Evolutionary conservation across 2,113 vertebrate species (phyloP).

Genomic region (Malurus alboscapulatus): DNA sequence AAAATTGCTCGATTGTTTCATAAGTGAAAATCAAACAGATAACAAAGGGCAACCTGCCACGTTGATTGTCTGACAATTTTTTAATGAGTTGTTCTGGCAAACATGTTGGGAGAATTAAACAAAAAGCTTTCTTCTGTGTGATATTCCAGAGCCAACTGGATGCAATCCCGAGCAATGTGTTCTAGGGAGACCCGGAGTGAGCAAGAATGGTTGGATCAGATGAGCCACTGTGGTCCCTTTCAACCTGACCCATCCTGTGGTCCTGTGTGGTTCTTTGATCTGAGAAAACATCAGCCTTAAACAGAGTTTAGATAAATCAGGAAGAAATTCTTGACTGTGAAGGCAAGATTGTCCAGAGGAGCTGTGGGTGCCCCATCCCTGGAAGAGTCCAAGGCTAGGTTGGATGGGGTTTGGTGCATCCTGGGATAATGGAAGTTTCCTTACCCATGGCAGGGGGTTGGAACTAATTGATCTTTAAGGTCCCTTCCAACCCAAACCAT

Average conservation of each 20-base stretch:
- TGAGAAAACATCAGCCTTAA: not conserved
- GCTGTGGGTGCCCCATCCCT: rapidly evolving
- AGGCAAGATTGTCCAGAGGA: rapidly evolving
- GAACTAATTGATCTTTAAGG: not conserved
- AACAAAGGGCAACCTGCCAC: not conserved
- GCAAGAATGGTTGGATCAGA: not conserved
- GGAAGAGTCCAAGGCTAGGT: not conserved
- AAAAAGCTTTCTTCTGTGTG: not conserved
- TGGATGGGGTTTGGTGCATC: not conserved
- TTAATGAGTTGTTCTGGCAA: not conserved
- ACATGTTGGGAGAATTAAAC: not conserved
- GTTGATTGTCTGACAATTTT: not conserved
- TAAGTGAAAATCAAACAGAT: not conserved
- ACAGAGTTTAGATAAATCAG: not conserved
- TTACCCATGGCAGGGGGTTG: rapidly evolving
- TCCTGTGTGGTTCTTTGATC: not conserved
- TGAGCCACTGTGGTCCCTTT: not conserved
- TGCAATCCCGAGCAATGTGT: no score
- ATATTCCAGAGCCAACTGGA: not conserved
- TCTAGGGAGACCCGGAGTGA: not conserved
- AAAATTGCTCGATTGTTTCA: not conserved
- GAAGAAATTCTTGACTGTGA: not conserved
- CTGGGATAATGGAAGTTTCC: not conserved
- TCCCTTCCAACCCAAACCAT: not conserved
- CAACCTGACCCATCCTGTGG: not conserved